Percentiles rank a stretch among this genome's conserved stretches.
Evolutionary conservation across 2,113 vertebrate species (phyloP).

Genomic region (Patagioenas fasciata): DNA sequence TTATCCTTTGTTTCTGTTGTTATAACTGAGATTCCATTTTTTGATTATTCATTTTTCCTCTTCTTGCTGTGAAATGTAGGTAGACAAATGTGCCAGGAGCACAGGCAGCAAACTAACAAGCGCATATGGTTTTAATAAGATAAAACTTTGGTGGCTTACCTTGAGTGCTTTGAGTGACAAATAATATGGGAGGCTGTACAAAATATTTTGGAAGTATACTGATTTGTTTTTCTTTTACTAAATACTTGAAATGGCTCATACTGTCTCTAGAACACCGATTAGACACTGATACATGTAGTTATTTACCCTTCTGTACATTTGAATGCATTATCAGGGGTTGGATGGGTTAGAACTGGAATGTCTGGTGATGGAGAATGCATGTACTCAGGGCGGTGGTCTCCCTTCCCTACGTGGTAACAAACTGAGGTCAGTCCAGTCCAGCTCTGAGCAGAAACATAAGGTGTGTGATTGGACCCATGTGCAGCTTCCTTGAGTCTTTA

Average conservation of each 20-base stretch:
- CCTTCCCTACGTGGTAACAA: background rate
- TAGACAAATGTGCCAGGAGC: background rate
- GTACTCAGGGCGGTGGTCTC: background rate
- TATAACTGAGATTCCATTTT: background rate
- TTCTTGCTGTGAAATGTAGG: background rate
- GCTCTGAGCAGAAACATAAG: background rate
- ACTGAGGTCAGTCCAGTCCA: background rate
- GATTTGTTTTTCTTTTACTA: background rate
- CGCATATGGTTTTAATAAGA: background rate
- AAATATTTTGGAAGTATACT: background rate
- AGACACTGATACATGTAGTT: background rate
- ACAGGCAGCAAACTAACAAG: background rate
- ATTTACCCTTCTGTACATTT: background rate
- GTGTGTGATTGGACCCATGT: background rate
- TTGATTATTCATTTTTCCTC: background rate
- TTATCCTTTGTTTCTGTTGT: background rate
- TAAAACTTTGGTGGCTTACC: background rate
- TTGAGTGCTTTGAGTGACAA: background rate
- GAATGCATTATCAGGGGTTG: background rate
- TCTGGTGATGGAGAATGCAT: background rate
- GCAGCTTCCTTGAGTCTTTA: background rate
- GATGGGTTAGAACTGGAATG: background rate
- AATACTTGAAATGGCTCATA: background rate
- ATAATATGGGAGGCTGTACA: background rate
- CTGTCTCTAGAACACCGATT: background rate